Evolutionary conservation across 2,797 vertebrate genomes (phyloP).

Genomic region (Melanogrammus aeglefinus): DNA sequence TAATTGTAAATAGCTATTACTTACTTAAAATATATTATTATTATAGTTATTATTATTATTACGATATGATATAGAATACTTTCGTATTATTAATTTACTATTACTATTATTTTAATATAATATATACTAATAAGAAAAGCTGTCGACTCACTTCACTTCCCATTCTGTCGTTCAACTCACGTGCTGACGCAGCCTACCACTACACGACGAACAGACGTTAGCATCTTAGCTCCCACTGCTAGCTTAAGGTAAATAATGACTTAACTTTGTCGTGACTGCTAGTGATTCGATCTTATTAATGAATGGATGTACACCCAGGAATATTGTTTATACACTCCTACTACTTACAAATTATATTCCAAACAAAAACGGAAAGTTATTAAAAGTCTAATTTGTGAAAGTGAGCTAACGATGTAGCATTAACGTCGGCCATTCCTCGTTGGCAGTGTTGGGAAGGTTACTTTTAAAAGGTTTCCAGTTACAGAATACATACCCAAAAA

Average conservation of each 20-base stretch:
- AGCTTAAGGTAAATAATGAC: background rate
- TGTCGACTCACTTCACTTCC: background rate
- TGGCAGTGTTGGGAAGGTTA: too few species aligned
- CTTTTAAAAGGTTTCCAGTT: too few species aligned
- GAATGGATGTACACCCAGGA: background rate
- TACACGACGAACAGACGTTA: background rate
- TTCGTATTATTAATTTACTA: background rate
- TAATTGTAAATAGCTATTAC: background rate
- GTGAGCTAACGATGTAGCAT: background rate
- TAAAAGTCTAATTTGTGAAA: background rate
- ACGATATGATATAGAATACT: background rate
- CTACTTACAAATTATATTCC: background rate
- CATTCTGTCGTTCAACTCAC: too few species aligned
- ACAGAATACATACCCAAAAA: too few species aligned
- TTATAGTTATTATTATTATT: background rate
- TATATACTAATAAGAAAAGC: background rate
- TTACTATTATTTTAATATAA: background rate
- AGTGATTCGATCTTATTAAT: background rate
- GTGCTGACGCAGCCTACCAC: too few species aligned
- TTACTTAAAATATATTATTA: background rate
- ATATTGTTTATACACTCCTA: background rate
- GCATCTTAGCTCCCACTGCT: background rate
- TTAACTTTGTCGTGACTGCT: background rate
- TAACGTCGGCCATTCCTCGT: background rate
- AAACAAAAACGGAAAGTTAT: background rate